Conservation (phyloP, 2,888 invertebrate species). For the Polyploca ridens region DNA sequence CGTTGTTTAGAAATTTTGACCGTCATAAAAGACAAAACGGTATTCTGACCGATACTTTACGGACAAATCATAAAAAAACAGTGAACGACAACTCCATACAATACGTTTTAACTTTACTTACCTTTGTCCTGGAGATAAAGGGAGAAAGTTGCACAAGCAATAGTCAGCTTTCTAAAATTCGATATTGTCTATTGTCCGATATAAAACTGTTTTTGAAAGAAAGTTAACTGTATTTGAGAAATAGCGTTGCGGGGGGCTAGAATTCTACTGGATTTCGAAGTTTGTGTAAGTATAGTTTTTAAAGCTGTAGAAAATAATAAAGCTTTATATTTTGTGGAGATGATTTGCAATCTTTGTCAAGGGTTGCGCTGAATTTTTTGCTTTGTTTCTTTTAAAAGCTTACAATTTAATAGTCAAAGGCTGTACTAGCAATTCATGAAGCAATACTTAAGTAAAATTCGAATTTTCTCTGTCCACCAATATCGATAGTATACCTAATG, state of each 20-base stretch:
- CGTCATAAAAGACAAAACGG: conserved; percentile 37
- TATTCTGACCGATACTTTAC: conserved; percentile 46
- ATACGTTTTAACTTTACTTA: conserved; percentile 66
- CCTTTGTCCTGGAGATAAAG: conserved; percentile 75
- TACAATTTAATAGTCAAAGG: too few species aligned
- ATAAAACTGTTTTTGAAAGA: conserved; percentile 50
- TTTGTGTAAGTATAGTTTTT: background rate
- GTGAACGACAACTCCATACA: conserved; percentile 41
- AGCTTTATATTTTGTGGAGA: background rate
- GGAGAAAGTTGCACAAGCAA: conserved; percentile 79
- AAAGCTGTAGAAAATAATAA: conserved; percentile 5
- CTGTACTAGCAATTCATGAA: too few species aligned
- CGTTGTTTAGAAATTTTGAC: conserved; percentile 47
- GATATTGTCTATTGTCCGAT: conserved; percentile 65
- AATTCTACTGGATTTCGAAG: background rate
- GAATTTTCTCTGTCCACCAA: too few species aligned
- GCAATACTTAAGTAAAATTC: too few species aligned
- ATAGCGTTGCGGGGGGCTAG: conserved; percentile 25
- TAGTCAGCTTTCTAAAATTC: conserved; percentile 78
- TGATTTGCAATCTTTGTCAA: background rate
- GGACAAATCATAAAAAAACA: conserved; percentile 56
- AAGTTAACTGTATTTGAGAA: conserved; percentile 49
- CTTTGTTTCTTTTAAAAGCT: too few species aligned
- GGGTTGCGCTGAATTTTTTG: too few species aligned
- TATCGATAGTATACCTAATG: too few species aligned